These are phyloP conservation scores for Manacus vitellinus DNA, from an alignment of 2,113 vertebrate species.

Conservation along the genomic window DNA sequence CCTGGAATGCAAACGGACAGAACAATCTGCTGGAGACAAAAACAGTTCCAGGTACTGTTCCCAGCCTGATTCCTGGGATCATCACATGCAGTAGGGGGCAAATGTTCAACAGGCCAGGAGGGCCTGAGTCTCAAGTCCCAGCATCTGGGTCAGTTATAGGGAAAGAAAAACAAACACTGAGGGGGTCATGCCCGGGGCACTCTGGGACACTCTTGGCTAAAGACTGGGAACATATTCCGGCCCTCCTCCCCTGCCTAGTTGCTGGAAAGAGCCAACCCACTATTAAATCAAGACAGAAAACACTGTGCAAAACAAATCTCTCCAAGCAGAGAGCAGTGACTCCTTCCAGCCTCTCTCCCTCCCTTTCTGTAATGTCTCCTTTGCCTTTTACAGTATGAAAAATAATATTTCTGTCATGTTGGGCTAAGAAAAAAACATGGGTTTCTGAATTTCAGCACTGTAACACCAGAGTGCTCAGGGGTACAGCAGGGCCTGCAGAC, in stretches of 20 bases:
- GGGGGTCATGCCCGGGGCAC: slow-evolving; percentile 1
- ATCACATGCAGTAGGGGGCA: background rate
- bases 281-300: slow-evolving; percentile 30
- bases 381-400: slow-evolving; percentile 17
- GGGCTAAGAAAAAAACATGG: accelerated
- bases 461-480: background rate
- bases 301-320: background rate
- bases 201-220: slow-evolving; percentile 35
- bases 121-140: background rate
- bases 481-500: background rate
- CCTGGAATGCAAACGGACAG: background rate
- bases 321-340: background rate
- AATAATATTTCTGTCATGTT: background rate
- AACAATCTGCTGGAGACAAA: background rate
- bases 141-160: slow-evolving; percentile 8
- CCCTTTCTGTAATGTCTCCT: background rate
- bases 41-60: slow-evolving; percentile 33
- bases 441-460: background rate
- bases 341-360: background rate
- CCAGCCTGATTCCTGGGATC: background rate
- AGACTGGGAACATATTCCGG: background rate
- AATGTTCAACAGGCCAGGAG: background rate
- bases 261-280: slow-evolving; percentile 24
- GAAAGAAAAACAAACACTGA: background rate
- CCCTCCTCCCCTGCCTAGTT: background rate